Conservation (phyloP, 2,797 vertebrate species). For the Parambassis ranga region DNA sequence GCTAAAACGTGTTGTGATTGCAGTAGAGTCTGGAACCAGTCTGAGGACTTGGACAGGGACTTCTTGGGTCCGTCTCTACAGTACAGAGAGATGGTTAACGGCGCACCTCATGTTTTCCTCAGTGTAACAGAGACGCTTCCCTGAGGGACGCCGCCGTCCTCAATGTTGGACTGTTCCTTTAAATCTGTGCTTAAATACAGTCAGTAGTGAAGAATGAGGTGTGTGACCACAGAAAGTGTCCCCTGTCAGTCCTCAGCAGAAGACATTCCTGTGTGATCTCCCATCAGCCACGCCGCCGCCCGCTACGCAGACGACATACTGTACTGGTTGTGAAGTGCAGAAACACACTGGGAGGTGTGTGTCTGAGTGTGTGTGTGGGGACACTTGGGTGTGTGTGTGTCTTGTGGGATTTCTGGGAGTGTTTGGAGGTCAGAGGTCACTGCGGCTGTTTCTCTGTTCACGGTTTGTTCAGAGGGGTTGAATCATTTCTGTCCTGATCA, state of each 20-base stretch:
- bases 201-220: neutral
- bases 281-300: constrained; percentile 26
- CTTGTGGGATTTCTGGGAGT: neutral
- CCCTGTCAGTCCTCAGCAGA: neutral
- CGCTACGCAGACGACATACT: constrained; percentile 34
- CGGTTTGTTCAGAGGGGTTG: neutral
- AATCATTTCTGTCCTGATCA: neutral
- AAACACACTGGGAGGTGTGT: constrained; percentile 63
- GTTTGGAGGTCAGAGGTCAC: neutral
- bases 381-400: neutral
- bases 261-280: constrained; percentile 28
- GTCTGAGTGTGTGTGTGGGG: constrained; percentile 18
- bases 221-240: constrained; percentile 21
- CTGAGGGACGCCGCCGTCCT: neutral
- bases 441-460: no score
- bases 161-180: neutral
- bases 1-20: no score
- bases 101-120: no score
- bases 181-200: neutral
- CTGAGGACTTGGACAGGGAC: no score
- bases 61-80: no score
- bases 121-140: neutral
- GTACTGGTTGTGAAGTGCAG: constrained; percentile 58
- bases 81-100: no score
- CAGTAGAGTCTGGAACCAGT: no score